These are phyloP conservation scores for Gobiocypris rarus DNA, from an alignment of 2,113 vertebrate species.

Conservation along the genomic window DNA sequence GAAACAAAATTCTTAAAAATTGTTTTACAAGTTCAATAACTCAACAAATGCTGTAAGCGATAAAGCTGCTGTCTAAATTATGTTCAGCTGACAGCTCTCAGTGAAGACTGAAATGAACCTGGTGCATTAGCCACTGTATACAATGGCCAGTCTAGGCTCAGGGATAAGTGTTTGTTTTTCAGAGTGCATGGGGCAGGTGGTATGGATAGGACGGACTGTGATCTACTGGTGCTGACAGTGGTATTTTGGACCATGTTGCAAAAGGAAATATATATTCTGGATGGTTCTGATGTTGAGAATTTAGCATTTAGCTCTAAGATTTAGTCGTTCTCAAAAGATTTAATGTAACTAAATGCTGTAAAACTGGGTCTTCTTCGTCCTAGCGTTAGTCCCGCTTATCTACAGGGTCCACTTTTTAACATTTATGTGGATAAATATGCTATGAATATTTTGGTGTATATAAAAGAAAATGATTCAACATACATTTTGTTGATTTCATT, in stretches of 20 bases:
- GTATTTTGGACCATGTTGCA: not conserved
- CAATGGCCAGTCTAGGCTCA: not conserved
- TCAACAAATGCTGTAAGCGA: slow-evolving; percentile 23
- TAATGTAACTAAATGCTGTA: not conserved
- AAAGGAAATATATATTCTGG: not conserved
- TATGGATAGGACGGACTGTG: not conserved
- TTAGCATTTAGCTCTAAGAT: not conserved
- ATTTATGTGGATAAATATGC: too few relatives aligned
- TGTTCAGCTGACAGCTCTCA: slow-evolving; percentile 15
- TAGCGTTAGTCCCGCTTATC: too few relatives aligned
- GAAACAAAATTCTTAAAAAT: not conserved
- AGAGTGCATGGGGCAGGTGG: not conserved
- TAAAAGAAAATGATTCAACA: too few relatives aligned
- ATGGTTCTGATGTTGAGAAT: not conserved
- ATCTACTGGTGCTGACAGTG: slow-evolving; percentile 7
- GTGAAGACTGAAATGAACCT: not conserved
- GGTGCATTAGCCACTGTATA: slow-evolving; percentile 26
- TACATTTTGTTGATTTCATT: too few relatives aligned
- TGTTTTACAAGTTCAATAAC: not conserved
- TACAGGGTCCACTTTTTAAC: too few relatives aligned
- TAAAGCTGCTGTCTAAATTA: slow-evolving; percentile 24
- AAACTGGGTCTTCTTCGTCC: not conserved
- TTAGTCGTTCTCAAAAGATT: not conserved
- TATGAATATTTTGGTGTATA: too few relatives aligned
- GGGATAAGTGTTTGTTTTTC: slow-evolving; percentile 44